Evolutionary conservation across 2,888 invertebrate species (phyloP).

Genomic region (Danaus chrysippus): DNA sequence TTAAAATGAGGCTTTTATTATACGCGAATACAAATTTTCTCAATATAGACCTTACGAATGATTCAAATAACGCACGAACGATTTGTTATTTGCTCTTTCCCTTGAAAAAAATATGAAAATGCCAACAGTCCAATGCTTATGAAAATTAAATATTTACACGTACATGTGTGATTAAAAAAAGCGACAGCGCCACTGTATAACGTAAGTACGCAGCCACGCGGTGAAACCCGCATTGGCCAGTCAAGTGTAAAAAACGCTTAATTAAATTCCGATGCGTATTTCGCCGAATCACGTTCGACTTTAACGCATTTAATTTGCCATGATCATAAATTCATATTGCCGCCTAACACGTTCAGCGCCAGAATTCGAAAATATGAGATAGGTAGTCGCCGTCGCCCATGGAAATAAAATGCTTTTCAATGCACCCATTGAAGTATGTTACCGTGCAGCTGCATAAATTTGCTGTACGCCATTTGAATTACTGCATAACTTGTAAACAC

Average conservation of each 20-base stretch:
- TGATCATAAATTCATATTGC: slow-evolving; percentile 73
- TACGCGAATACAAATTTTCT: not conserved
- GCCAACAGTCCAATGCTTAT: slow-evolving; percentile 26
- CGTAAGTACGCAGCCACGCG: slow-evolving; percentile 34
- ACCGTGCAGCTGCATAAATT: slow-evolving; percentile 73
- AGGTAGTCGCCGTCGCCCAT: slow-evolving; percentile 54
- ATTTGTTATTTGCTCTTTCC: slow-evolving; percentile 24
- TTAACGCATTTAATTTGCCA: slow-evolving; percentile 65
- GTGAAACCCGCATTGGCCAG: slow-evolving; percentile 38
- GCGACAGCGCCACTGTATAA: slow-evolving; percentile 33
- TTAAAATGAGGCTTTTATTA: too few species aligned
- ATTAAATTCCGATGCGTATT: slow-evolving; percentile 62
- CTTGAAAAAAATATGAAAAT: slow-evolving; percentile 24
- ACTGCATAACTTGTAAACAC: slow-evolving; percentile 77
- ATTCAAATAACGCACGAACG: slow-evolving; percentile 16
- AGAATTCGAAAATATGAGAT: slow-evolving; percentile 64
- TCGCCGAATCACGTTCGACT: slow-evolving; percentile 54
- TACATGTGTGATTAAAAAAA: slow-evolving; percentile 32
- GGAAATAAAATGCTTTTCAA: slow-evolving; percentile 75
- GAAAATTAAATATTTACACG: slow-evolving; percentile 33
- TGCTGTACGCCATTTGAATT: slow-evolving; percentile 73
- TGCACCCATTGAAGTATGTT: slow-evolving; percentile 74
- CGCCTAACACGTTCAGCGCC: slow-evolving; percentile 62
- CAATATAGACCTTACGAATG: slow-evolving; percentile 6
- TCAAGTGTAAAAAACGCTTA: slow-evolving; percentile 56